Conservation (phyloP, 2,888 invertebrate genomes). For the Acanthosepion pharaonis region DNA sequence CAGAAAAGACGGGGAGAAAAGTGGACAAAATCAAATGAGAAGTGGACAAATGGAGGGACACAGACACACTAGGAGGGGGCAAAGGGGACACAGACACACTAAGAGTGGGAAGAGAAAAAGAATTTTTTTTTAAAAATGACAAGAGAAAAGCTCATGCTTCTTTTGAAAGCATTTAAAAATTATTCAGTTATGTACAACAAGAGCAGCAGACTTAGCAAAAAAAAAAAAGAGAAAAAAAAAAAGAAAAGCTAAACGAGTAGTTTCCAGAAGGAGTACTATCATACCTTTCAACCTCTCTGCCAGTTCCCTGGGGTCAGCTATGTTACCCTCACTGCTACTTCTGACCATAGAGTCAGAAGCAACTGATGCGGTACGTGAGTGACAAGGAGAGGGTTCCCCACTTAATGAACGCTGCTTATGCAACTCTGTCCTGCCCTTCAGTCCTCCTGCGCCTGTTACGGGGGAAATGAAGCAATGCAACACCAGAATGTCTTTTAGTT, state of each 20-base stretch:
- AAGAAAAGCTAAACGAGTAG: background rate
- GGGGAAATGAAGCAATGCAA: constrained; percentile 37
- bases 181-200: background rate
- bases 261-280: background rate
- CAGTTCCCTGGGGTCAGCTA: constrained; percentile 62
- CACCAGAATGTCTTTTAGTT: background rate
- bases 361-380: constrained; percentile 65
- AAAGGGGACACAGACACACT: too few relatives aligned
- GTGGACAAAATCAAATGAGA: too few relatives aligned
- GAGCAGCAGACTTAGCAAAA: background rate
- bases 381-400: constrained; percentile 70
- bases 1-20: too few relatives aligned
- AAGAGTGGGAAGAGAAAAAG: too few relatives aligned
- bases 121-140: too few relatives aligned
- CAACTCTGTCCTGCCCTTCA: constrained; percentile 61
- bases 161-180: background rate
- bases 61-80: too few relatives aligned
- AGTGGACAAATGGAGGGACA: too few relatives aligned
- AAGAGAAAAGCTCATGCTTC: background rate
- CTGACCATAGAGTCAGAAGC: constrained; percentile 64
- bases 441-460: constrained; percentile 63
- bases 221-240: background rate
- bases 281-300: constrained; percentile 66
- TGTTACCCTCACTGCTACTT: constrained; percentile 71
- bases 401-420: constrained; percentile 69